Conservation (phyloP, 1,140 invertebrate genomes). For the Lepidurus couesii region DNA sequence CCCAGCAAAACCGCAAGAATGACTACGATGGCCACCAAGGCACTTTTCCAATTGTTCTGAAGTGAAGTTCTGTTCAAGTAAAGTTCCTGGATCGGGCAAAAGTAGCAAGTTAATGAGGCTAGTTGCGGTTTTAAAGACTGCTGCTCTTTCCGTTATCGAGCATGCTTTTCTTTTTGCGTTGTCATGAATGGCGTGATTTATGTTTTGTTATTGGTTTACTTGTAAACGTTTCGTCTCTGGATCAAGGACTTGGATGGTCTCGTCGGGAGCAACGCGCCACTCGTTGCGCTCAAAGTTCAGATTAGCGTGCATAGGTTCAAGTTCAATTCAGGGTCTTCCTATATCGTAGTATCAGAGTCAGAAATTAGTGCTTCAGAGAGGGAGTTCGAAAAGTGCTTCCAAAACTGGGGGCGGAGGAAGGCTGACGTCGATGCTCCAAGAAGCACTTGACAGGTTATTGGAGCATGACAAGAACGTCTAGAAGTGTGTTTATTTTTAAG, state of each 20-base stretch:
- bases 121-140: neutral
- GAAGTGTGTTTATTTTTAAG: slow-evolving; percentile 6
- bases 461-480: neutral
- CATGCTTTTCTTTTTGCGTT: too few relatives aligned
- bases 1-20: slow-evolving; percentile 25
- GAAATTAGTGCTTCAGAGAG: neutral
- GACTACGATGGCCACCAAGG: slow-evolving; percentile 20
- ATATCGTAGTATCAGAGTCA: neutral
- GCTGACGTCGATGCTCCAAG: neutral
- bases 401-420: neutral
- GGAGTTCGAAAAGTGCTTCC: neutral
- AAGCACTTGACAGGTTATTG: neutral
- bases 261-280: slow-evolving; percentile 78
- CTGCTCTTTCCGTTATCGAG: too few relatives aligned
- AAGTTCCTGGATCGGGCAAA: slow-evolving; percentile 1
- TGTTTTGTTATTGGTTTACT: neutral
- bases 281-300: slow-evolving; percentile 72
- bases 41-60: slow-evolving; percentile 26
- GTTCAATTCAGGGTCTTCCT: too few relatives aligned
- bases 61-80: slow-evolving; percentile 21
- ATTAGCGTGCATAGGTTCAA: slow-evolving; percentile 65
- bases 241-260: slow-evolving; percentile 79
- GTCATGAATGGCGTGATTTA: too few relatives aligned
- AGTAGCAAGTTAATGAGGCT: neutral
- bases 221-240: slow-evolving; percentile 62